Base-by-base conservation (phyloP, 2,888 invertebrate genomes). In the Deilephila elpenor region DNA sequence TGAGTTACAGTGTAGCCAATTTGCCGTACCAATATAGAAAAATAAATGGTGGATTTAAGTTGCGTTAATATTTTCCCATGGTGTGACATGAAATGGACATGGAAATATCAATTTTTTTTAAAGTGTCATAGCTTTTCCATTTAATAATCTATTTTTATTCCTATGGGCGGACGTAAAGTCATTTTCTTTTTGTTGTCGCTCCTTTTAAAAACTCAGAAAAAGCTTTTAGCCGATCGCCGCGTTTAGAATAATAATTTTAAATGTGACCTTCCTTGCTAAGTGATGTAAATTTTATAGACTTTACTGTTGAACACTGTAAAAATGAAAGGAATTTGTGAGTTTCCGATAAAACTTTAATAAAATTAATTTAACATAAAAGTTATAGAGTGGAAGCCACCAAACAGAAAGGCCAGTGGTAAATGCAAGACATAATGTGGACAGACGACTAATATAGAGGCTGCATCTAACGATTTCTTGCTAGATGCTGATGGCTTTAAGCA, bases 161-260 rank as follows among this genome's bases (percentile, higher is more conserved):
- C 25, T 64, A n/a, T 56, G 56, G 56, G n/a, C n/a, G 56, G 56
- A 25, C 17, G 70, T 44, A 70, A 59, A 72, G 59, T 59, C 14
- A n/a, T 14, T 56, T 19, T 44, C 11, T 59, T 73, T 67, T 67
- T 67, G 67, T 25, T 51, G 44, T 67, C 51, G 67, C 44, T 51
- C 67, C 67, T 67, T 67, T 51, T 44, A 67, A 67, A 44, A 6
- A 8, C 3, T 20, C 37, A 70, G 56, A 20, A 59, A 59, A 59
- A 37, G 37, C 29, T 32, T 56, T 64, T 64, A 32, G 32, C 3
- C n/a, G 20, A 20, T n/a, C 3, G 37, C 34, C n/a, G 71, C 20
- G 71, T 71, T 51, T 17, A 32, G 59, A 71, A 59, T 71, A n/a
- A 60, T 61, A 29, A 70, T 25, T 51, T 73, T n/a, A 56, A n/a